Base-by-base conservation (phyloP, 2,797 vertebrate species). In the Epinephelus coioides region DNA sequence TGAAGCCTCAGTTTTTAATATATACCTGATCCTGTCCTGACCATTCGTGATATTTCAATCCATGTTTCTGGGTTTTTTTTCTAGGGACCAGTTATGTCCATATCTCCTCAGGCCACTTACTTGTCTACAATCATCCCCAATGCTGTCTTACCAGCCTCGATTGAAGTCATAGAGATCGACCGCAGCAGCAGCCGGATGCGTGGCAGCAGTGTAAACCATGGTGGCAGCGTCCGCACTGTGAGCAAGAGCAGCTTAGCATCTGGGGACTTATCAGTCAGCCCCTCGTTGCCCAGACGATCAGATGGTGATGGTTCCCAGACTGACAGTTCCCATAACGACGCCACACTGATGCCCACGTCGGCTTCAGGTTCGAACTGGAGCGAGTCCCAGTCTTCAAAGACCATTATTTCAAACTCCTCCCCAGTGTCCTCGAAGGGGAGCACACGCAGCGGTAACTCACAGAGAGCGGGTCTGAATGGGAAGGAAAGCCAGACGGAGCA, bases 81-180 rank as follows among this genome's bases (percentile, higher is more conserved):
- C 27, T 17, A 95, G 93, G 95, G 97, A 59, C 98, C 97, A 0
- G 98, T 98, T 76, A 98, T 99, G 98, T 99, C 97, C 64, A 97
- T 99, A 86, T 99, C 98, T 0, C 98, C 98, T 19, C 98, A 99
- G 91, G 98, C 97, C 73, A 98, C 98, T 27, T 99, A 99, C 92
- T 84, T 99, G 92, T 99, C 98, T 2, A 99, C 97, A 84, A 98
- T 99, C 88, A 99, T 99, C 82, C 98, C 97, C 10, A 98, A 99
- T 0, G 98, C 98, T 0, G 92, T 99, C 76, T 92, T 99, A 82
- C 97, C 98, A 0, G 95, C 96, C 69, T 96, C 96, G 0, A 91
- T 99, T 91, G 98, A 99, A 0, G 96, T 99, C 72, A 98, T 99
- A 66, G 97, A 98, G 79, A 96, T 99, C 64, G 96, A 96, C 46